Evolutionary conservation across 2,888 invertebrate species (phyloP), one percentile per base, ranked within the genome.

Genomic region (Desoria tigrina): DNA sequence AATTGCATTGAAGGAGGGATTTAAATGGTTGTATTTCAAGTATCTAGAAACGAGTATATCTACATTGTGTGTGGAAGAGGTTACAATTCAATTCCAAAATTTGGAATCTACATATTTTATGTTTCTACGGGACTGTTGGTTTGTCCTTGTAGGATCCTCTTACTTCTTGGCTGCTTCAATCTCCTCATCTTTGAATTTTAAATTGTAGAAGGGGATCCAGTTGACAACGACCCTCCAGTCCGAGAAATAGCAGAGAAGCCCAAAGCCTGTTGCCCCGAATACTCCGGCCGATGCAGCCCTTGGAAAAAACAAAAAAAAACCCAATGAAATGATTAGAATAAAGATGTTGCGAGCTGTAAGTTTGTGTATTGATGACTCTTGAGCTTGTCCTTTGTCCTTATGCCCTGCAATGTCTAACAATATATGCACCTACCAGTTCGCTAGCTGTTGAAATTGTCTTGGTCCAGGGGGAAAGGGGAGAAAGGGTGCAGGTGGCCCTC

Each of bases 191-290:
- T 84, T 81, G 79, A 87, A 92, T 81, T 91, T 90, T 70, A 86
- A 85, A 75, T 85, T 84, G 80, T 91, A 91, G 81, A 84, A 88
- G 24, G 92, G 92, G 71, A 92, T 80, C 79, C 87, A 86, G 74
- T 86, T 84, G 56, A 88, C 83, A 70, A 92, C 81, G 57, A 85
- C 78, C 80, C 86, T 88, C 92, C 92, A 92, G 78, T 92, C 92
- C 0, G 90, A 90, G 74, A 88, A 84, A 80, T 90, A 92, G 2
- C 87, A 80, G 11, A 89, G 73, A 0, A 81, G 83, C 26, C 85
- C 77, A 65, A 85, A 83, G n/a, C 84, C 87, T 0, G 86, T 83
- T 39, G 84, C 84, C 51, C 91, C 90, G 78, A 86, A 92, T 0
- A 83, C 82, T 0, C 81, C 78, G 21, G 84, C 84, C 6, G 89